phyloP scores from a whole-genome alignment of 2,888 invertebrate genomes.

The Drosophila prostipennis region DNA sequence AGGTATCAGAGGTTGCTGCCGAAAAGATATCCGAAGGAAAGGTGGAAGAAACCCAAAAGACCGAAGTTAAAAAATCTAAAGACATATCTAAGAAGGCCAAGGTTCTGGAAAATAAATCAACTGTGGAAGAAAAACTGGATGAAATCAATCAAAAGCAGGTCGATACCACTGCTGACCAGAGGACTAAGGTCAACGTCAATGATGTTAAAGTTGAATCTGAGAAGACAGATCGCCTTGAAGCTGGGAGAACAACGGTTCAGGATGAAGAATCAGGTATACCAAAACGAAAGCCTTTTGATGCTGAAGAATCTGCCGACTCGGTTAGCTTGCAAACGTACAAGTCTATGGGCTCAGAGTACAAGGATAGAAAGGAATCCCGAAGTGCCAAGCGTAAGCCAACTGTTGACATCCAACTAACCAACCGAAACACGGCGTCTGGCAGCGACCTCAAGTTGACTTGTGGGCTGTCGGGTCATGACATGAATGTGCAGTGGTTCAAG shows the following conservation, averaged over 20 bases:
- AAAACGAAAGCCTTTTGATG: background rate
- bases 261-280: background rate
- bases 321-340: slow-evolving; percentile 34
- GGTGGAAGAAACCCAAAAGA: slow-evolving; percentile 24
- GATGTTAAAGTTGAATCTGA: background rate
- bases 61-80: background rate
- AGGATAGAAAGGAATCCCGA: slow-evolving; percentile 71
- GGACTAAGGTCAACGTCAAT: background rate
- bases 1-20: slow-evolving; percentile 31
- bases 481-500: slow-evolving; percentile 90
- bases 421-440: slow-evolving; percentile 90
- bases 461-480: slow-evolving; percentile 89
- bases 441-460: slow-evolving; percentile 92
- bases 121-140: background rate
- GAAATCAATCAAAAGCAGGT: background rate
- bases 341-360: slow-evolving; percentile 71
- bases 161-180: background rate
- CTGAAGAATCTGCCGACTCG: slow-evolving; percentile 21
- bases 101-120: background rate
- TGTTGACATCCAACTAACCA: slow-evolving; percentile 88
- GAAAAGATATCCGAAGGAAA: slow-evolving; percentile 33
- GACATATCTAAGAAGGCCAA: background rate
- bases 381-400: slow-evolving; percentile 79
- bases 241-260: background rate
- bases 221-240: background rate